Evolutionary conservation across 2,113 vertebrate genomes (phyloP), one percentile per base, ranked within the genome.

Genomic region (Paramormyrops kingsleyae): DNA sequence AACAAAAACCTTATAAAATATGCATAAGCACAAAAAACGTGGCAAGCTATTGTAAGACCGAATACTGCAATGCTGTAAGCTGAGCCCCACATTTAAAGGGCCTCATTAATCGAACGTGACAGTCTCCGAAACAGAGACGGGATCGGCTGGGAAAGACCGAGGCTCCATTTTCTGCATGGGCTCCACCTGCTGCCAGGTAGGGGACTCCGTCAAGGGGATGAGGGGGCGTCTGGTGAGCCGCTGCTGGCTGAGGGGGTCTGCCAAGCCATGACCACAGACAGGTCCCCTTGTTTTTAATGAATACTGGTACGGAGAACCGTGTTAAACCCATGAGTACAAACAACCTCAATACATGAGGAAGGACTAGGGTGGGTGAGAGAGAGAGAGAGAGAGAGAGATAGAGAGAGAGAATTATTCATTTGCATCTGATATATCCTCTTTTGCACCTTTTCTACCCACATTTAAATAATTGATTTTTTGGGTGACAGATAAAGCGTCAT

Each of bases 251-350:
- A 47, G 44, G 17, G 13, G 24, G 0, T 9, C 39, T n/a, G 83
- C 83, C 44, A 80, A 42, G 70, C 44, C 15, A n/a, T 49, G n/a
- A 56, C 1, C 1, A 27, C 15, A 35, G 42, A 53, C 42, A 49
- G 56, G 59, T 35, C 77, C 49, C 47, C 66, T 80, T 39, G 35
- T 24, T 44, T 87, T 77, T 77, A 53, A 42, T 53, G 85, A 90
- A 90, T 35, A 77, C 47, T 35, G 62, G 89, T 47, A 70, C 21
- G 24, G 86, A 24, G 35, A 56, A 77, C 52, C 47, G 35, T 15
- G 87, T 87, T 85, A 87, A 90, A 87, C 44, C 42, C 52, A 42
- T 39, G 84, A 87, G 59, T 24, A 9, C 31, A 87, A 90, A 74
- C 44, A 70, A 12, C 46, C 19, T 56, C 15, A 86, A 15, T n/a